A percentile compares a stretch with the other conserved stretches of the same genome.
Evolutionary conservation across 2,888 invertebrate species (phyloP).

Genomic region (Drosophila hamatofila): DNA sequence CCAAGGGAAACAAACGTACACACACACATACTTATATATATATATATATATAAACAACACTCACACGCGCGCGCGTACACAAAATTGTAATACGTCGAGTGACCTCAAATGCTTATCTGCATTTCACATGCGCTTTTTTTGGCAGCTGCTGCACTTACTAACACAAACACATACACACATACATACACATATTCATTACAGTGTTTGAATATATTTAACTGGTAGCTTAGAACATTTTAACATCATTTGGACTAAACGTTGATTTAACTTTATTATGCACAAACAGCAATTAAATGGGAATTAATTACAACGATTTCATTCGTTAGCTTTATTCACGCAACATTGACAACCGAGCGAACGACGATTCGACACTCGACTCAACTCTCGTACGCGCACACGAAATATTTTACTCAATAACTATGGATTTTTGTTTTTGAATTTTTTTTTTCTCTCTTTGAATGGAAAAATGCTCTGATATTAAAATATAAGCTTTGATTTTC

Average conservation of each 20-base stretch:
- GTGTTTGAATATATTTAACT: slow-evolving; percentile 16
- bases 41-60: too few relatives aligned
- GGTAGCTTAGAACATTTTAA: slow-evolving; percentile 17
- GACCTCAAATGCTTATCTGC: slow-evolving; percentile 79
- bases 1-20: slow-evolving; percentile 42
- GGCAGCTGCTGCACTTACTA: slow-evolving; percentile 66
- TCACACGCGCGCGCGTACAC: slow-evolving; percentile 8
- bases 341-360: slow-evolving; percentile 60
- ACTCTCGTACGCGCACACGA: slow-evolving; percentile 48
- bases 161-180: slow-evolving; percentile 31
- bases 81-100: slow-evolving; percentile 41
- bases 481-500: slow-evolving; percentile 37
- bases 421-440: slow-evolving; percentile 43
- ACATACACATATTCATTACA: slow-evolving; percentile 14
- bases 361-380: slow-evolving; percentile 40
- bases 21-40: slow-evolving; percentile 24
- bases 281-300: slow-evolving; percentile 73
- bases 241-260: slow-evolving; percentile 24
- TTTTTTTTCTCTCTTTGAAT: slow-evolving; percentile 34
- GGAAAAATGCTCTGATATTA: slow-evolving; percentile 25
- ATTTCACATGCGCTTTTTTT: slow-evolving; percentile 73
- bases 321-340: slow-evolving; percentile 74
- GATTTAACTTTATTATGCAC: slow-evolving; percentile 59
- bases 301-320: slow-evolving; percentile 74
- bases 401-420: slow-evolving; percentile 48